These are phyloP conservation scores for Zaprionus gabonicus DNA, from an alignment of 1,140 invertebrate species.

Conservation along the genomic window DNA sequence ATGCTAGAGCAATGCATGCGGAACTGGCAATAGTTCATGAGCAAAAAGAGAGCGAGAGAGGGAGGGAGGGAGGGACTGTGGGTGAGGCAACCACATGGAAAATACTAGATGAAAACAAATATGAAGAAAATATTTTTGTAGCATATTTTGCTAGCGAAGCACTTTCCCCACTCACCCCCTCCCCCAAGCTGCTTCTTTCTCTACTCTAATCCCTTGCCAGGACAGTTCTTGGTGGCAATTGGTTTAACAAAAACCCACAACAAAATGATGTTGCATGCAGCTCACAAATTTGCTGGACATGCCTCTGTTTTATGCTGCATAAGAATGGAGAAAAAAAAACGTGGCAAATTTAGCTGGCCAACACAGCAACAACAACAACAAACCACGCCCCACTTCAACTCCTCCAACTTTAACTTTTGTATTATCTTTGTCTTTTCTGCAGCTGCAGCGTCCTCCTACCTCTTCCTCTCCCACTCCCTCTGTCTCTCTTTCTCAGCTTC, in stretches of 20 bases:
- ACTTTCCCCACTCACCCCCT: background rate
- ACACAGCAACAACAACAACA: background rate
- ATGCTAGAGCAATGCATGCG: background rate
- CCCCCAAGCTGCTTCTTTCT: background rate
- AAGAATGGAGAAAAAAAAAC: conserved; percentile 6
- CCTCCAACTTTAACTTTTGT: conserved; percentile 29
- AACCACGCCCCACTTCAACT: conserved; percentile 7
- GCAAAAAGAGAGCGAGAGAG: background rate
- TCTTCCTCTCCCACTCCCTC: conserved; percentile 19
- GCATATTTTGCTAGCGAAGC: conserved; percentile 26
- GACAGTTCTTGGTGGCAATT: conserved; percentile 24
- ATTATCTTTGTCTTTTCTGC: conserved; percentile 40
- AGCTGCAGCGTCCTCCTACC: background rate
- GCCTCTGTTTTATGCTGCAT: conserved; percentile 14
- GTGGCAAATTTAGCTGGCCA: conserved; percentile 25
- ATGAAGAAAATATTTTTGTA: conserved; percentile 31
- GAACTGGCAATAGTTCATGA: conserved; percentile 1
- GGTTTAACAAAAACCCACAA: conserved; percentile 23
- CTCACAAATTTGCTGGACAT: conserved; percentile 41
- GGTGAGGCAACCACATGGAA: background rate
- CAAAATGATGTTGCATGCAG: conserved; percentile 37
- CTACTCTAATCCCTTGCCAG: background rate
- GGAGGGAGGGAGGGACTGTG: background rate
- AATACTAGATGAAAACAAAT: conserved; percentile 7
- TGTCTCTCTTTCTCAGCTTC: conserved; percentile 15